Evolutionary conservation across 2,797 vertebrate species (phyloP).

Genomic region (Falco cherrug): DNA sequence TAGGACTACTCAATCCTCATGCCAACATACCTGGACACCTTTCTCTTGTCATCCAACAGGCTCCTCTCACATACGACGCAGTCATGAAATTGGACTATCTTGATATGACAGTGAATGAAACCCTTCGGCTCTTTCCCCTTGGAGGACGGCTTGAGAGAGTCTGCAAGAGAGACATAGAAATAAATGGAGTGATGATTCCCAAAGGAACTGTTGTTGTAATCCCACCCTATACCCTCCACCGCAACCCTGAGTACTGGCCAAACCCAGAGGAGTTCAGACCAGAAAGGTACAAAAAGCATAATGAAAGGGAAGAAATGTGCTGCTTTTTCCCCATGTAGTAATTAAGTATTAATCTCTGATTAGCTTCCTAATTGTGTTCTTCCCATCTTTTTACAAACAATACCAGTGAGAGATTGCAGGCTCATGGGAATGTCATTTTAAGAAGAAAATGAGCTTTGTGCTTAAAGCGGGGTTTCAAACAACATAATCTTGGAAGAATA

Average conservation of each 20-base stretch:
- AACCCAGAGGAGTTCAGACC: conserved; percentile 76
- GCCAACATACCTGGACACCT: neutral
- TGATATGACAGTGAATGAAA: conserved; percentile 75
- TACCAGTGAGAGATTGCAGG: neutral
- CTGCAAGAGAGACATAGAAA: conserved; percentile 72
- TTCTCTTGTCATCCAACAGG: conserved; percentile 29
- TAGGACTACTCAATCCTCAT: neutral
- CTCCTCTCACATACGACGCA: conserved; percentile 57
- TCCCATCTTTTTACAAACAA: conserved; percentile 26
- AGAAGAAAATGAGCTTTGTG: conserved; percentile 1
- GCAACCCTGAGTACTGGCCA: conserved; percentile 38
- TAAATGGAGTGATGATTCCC: conserved; percentile 74
- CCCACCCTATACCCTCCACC: conserved; percentile 58
- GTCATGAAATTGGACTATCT: conserved; percentile 77
- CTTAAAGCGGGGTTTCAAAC: neutral
- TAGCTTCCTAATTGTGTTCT: conserved; percentile 40
- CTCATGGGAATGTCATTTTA: neutral
- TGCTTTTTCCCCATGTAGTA: neutral
- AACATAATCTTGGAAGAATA: neutral
- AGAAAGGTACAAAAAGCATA: conserved; percentile 75
- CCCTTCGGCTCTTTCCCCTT: conserved; percentile 66
- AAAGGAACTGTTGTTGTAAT: conserved; percentile 55
- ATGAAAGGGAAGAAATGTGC: neutral
- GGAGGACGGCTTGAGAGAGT: conserved; percentile 64
- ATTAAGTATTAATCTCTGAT: conserved; percentile 55